phyloP scores from a whole-genome alignment of 2,113 vertebrate species.

The Ardeotis arabs region DNA sequence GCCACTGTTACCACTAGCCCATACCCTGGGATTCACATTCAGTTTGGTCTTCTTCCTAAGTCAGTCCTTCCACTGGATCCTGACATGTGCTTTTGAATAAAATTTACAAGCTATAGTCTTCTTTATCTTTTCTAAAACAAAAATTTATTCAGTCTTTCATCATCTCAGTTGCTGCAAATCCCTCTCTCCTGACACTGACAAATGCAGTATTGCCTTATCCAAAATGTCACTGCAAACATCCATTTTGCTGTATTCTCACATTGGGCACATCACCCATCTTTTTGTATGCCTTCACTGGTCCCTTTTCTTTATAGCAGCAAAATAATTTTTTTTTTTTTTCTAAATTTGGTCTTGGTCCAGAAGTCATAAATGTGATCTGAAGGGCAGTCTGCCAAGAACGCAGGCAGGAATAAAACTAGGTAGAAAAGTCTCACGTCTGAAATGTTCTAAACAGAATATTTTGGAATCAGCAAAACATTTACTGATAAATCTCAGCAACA shows the following conservation, averaged over 20 bases:
- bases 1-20: background rate
- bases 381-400: background rate
- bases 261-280: background rate
- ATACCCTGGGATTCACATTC: background rate
- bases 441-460: background rate
- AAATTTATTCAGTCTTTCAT: background rate
- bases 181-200: background rate
- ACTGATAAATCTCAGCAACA: background rate
- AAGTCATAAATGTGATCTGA: background rate
- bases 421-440: background rate
- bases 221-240: background rate
- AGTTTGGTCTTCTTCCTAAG: background rate
- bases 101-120: background rate
- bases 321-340: background rate
- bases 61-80: background rate
- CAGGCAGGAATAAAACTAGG: background rate
- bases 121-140: background rate
- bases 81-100: background rate
- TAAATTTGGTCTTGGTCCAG: background rate
- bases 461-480: background rate
- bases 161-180: background rate
- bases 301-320: background rate
- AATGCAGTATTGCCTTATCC: background rate
- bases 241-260: background rate
- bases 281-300: background rate